phyloP scores from a whole-genome alignment of 2,888 invertebrate genomes.

The Dryocosmus kuriphilus region DNA sequence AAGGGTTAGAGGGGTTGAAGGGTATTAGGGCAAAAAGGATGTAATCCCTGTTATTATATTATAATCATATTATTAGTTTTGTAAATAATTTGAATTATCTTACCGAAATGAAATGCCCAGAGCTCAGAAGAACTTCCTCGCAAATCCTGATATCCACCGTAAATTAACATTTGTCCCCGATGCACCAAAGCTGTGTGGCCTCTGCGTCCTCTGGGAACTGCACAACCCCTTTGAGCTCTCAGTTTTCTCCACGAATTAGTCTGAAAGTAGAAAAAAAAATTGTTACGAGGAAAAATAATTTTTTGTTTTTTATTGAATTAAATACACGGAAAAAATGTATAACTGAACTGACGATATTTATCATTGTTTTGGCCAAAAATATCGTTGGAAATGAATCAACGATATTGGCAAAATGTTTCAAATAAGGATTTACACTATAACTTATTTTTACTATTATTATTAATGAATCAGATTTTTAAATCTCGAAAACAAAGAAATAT shows the following conservation, averaged over 20 bases:
- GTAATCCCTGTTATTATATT: too few relatives aligned
- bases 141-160: constrained; percentile 92
- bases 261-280: constrained; percentile 68
- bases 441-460: too few relatives aligned
- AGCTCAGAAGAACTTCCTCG: constrained; percentile 90
- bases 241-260: constrained; percentile 82
- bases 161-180: constrained; percentile 88
- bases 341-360: too few relatives aligned
- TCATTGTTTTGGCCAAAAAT: too few relatives aligned
- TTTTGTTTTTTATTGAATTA: not conserved
- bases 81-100: constrained; percentile 56
- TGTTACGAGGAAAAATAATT: not conserved
- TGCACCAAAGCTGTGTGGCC: constrained; percentile 91
- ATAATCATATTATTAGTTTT: not conserved
- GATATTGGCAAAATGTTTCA: too few relatives aligned
- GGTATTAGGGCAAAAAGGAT: too few relatives aligned
- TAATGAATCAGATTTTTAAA: too few relatives aligned
- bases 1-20: too few relatives aligned
- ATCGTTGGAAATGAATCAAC: too few relatives aligned
- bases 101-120: constrained; percentile 93
- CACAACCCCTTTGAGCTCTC: constrained; percentile 79
- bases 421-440: too few relatives aligned
- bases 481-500: too few relatives aligned
- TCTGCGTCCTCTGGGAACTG: constrained; percentile 86
- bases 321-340: too few relatives aligned